These are phyloP conservation scores for Boulengeromyrus knoepffleri DNA, from an alignment of 2,113 vertebrate species.

Conservation along the genomic window DNA sequence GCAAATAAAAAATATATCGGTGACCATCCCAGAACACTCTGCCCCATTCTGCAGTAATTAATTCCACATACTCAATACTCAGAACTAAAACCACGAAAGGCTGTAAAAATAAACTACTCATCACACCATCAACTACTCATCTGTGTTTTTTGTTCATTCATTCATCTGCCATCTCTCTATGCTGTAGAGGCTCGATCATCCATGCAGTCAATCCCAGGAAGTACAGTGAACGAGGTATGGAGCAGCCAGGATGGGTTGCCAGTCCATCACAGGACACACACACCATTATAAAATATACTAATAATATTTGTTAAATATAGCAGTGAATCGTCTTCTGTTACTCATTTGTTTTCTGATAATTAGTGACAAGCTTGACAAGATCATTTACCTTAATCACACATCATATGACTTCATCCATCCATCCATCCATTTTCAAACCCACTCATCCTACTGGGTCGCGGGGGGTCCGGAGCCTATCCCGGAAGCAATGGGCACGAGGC, in stretches of 20 bases:
- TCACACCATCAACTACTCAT: neutral
- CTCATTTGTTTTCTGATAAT: neutral
- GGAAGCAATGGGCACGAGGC: too few relatives aligned
- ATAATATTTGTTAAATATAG: neutral
- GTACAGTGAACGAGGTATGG: neutral
- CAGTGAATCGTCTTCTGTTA: neutral
- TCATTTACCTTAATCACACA: neutral
- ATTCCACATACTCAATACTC: neutral
- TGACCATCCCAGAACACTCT: neutral
- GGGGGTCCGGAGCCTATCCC: too few relatives aligned
- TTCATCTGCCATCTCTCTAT: too few relatives aligned
- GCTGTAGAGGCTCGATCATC: too few relatives aligned
- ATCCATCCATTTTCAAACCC: too few relatives aligned
- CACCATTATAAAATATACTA: neutral
- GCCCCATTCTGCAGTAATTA: neutral
- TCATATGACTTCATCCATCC: neutral
- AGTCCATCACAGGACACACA: neutral
- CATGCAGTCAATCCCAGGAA: too few relatives aligned
- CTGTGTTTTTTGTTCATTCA: too few relatives aligned
- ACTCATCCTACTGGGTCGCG: too few relatives aligned
- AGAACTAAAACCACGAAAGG: neutral
- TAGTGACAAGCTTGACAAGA: neutral
- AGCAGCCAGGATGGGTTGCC: neutral
- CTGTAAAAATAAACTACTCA: neutral
- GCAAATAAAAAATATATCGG: neutral